phyloP scores from a whole-genome alignment of 2,113 vertebrate genomes.

The Passer domesticus region DNA sequence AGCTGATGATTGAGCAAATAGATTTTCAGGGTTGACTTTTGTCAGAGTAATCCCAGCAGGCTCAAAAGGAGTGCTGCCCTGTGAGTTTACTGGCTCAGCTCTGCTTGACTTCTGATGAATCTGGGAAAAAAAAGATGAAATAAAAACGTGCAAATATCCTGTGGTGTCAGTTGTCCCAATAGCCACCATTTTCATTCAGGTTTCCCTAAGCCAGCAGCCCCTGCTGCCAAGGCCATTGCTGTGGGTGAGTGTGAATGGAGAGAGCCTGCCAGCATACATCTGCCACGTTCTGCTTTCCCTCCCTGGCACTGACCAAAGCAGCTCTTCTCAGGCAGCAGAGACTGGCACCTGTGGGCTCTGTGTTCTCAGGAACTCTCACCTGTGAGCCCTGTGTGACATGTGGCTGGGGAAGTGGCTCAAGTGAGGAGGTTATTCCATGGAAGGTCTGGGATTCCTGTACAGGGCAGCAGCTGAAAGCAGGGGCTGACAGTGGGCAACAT shows the following conservation, averaged over 20 bases:
- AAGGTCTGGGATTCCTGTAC: background rate
- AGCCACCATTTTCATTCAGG: constrained; percentile 24
- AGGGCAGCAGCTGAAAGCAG: background rate
- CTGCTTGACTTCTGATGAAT: background rate
- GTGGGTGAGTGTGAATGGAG: constrained; percentile 2
- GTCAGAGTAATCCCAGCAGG: constrained; percentile 6
- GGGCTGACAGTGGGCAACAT: background rate
- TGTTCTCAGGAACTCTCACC: background rate
- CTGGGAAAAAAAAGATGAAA: no score
- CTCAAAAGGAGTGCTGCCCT: constrained; percentile 20
- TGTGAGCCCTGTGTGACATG: background rate
- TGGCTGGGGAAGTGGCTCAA: background rate
- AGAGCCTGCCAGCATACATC: background rate
- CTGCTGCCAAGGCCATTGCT: background rate
- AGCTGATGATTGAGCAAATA: background rate
- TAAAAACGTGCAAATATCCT: background rate
- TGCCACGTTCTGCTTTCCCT: background rate
- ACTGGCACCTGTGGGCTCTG: background rate
- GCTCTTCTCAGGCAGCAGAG: background rate
- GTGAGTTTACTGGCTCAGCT: background rate
- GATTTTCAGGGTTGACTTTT: background rate
- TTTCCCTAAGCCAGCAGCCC: background rate
- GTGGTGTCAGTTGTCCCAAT: background rate
- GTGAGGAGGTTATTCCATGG: background rate
- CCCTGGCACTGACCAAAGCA: background rate